phyloP scores from a whole-genome alignment of 2,113 vertebrate species.

The Vicugna pacos region DNA sequence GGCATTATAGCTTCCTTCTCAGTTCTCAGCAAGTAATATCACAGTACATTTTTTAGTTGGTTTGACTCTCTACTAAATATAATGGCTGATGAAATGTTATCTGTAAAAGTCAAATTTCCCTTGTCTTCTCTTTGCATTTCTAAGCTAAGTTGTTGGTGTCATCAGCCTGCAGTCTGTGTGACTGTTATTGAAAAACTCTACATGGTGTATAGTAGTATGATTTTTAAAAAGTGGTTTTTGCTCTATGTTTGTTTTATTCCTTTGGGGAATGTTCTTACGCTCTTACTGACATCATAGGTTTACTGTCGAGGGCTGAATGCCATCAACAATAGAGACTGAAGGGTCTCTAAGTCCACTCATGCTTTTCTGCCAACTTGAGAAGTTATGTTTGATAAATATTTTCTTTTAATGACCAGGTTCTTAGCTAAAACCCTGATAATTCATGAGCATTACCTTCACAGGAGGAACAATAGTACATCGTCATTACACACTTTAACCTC shows the following conservation, averaged over 20 bases:
- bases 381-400: constrained; percentile 24
- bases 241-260: background rate
- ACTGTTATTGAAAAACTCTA: background rate
- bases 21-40: constrained; percentile 11
- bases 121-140: constrained; percentile 49
- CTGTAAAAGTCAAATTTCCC: background rate
- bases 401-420: constrained; percentile 19
- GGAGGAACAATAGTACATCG: background rate
- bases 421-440: background rate
- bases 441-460: background rate
- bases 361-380: constrained; percentile 15
- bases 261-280: background rate
- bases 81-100: constrained; percentile 27
- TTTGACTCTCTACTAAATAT: constrained; percentile 28
- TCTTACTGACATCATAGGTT: background rate
- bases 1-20: constrained; percentile 24
- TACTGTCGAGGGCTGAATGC: constrained; percentile 16
- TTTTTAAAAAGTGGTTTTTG: background rate
- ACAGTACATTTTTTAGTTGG: background rate
- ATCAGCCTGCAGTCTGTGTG: background rate
- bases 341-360: background rate
- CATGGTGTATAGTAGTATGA: background rate
- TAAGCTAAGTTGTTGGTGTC: background rate
- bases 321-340: background rate
- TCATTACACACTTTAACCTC: background rate